Evolutionary conservation across 92 coral and sea anemone species (phyloP), one percentile per base, ranked within the genome.

Genomic region (Hydrozoanthus gracilis): DNA sequence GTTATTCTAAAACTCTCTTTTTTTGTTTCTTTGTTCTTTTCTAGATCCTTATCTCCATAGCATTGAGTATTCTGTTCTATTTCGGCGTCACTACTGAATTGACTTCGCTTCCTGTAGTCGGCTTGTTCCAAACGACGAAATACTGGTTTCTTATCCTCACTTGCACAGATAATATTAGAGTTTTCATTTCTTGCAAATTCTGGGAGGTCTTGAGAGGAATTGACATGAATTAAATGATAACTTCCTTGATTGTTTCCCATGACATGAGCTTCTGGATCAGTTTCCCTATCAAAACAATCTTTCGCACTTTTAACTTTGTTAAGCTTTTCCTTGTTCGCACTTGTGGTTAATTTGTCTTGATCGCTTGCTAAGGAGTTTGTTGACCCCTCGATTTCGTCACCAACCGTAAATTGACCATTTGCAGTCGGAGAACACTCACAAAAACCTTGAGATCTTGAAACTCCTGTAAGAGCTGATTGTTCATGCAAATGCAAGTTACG

Each of bases 171-270:
- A 10, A 44, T 44, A 4, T 79, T 62, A 7, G 67, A 15, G 51
- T 47, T 66, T 80, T 80, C 85, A 65, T 61, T 80, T 20, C 48
- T 47, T 49, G 82, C 66, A 45, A n/a, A 72, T 54, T 73, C 52
- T 7, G 72, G 60, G 7, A 65, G 44, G 27, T 47, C 73, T 16
- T 17, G 58, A n/a, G 16, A 44, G 4, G 60, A 48, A 17, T 49
- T 65, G 4, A 48, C n/a, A 60, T n/a, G 56, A 79, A 79, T 79
- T 14, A 62, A 49, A 49, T 80, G 18, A 15, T 65, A 80, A 15
- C 75, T 65, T 17, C 62, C 85, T 15, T 80, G 85, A 17, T 65
- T 78, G 69, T 78, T 80, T 47, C 62, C 74, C 85, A 65, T 80
- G 64, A 4, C 60, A 17, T 5, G 18, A 46, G 48, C 47, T 14